phyloP scores from a whole-genome alignment of 2,797 vertebrate species.

The Parotocinclus haroldoi region DNA sequence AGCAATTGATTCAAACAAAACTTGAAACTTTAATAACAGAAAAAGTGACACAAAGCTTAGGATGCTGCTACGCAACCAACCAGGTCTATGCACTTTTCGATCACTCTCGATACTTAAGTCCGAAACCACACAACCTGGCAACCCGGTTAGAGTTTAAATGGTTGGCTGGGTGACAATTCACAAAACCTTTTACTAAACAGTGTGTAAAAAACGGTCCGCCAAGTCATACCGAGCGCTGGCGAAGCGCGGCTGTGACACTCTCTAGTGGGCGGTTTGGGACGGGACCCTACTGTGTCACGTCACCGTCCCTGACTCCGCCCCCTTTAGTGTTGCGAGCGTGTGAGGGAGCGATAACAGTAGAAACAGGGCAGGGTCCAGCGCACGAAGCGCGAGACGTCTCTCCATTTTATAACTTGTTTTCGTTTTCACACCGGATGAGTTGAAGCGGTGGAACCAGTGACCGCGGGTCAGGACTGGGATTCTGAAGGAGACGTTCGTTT shows the following conservation, averaged over 20 bases:
- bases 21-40: too few species aligned
- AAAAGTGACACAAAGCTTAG: too few species aligned
- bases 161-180: not conserved
- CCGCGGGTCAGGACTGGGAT: not conserved
- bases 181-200: not conserved
- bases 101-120: too few species aligned
- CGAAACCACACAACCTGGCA: not conserved
- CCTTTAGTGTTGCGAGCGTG: constrained; percentile 15
- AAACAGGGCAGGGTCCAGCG: constrained; percentile 59
- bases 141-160: not conserved
- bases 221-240: not conserved
- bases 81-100: too few species aligned
- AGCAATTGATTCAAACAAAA: too few species aligned
- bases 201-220: too few species aligned
- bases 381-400: constrained; percentile 20
- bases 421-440: constrained; percentile 21
- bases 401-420: constrained; percentile 35
- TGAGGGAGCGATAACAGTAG: constrained; percentile 59
- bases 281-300: constrained; percentile 51
- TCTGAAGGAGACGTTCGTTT: not conserved
- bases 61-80: too few species aligned
- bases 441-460: not conserved
- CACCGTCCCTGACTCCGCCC: constrained; percentile 52
- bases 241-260: not conserved
- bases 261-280: not conserved